phyloP scores from a whole-genome alignment of 2,797 vertebrate genomes.

The Euthynnus affinis region DNA sequence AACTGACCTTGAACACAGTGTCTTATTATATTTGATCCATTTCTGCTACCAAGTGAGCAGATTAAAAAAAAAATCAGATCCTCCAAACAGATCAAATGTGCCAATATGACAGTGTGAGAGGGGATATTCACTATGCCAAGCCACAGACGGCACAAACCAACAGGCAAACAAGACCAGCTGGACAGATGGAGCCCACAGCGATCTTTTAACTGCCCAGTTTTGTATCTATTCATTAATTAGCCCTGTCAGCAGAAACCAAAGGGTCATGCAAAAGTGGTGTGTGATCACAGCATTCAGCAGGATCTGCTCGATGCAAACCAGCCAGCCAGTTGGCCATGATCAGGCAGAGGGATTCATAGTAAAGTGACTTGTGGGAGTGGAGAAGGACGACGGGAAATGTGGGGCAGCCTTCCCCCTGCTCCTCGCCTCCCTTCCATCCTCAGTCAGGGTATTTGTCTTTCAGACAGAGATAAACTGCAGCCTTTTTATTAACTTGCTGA shows the following conservation, averaged over 20 bases:
- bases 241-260: constrained; percentile 66
- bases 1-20: constrained; percentile 33
- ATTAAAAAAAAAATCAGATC: constrained; percentile 10
- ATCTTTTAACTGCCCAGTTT: constrained; percentile 64
- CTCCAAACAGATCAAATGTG: constrained; percentile 23
- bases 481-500: constrained; percentile 87
- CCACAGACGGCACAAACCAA: constrained; percentile 57
- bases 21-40: constrained; percentile 16
- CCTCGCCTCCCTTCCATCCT: constrained; percentile 64
- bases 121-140: constrained; percentile 45
- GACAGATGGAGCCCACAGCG: constrained; percentile 69
- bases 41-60: constrained; percentile 13
- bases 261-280: constrained; percentile 49
- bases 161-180: constrained; percentile 69
- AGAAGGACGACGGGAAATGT: constrained; percentile 68
- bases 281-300: constrained; percentile 35
- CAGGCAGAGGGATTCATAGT: constrained; percentile 57
- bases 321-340: constrained; percentile 46
- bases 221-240: constrained; percentile 73
- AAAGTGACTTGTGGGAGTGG: constrained; percentile 62
- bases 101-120: constrained; percentile 34
- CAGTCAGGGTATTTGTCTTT: constrained; percentile 83
- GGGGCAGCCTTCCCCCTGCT: constrained; percentile 61
- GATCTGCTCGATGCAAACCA: constrained; percentile 27
- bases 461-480: constrained; percentile 85